Evolutionary conservation across 1,140 invertebrate species (phyloP).

Genomic region (Drosophila mojavensis): DNA sequence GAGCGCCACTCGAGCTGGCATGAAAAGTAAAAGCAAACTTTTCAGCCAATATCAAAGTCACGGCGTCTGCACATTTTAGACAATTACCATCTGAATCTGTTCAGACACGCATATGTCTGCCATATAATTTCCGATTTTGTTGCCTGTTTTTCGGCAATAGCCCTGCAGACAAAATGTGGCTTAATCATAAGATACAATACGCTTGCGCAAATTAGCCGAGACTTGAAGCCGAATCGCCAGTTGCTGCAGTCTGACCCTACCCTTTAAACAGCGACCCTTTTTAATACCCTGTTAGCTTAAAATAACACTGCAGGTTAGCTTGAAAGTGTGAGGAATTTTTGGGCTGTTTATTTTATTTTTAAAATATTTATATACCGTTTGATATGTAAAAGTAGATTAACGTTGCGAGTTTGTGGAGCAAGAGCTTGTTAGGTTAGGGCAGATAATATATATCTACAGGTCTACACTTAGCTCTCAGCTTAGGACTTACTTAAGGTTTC

Average conservation of each 20-base stretch:
- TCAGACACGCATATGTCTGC: slow-evolving; percentile 39
- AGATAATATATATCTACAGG: too few species aligned
- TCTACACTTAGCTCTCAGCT: too few species aligned
- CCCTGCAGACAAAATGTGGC: slow-evolving; percentile 49
- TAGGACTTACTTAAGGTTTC: too few species aligned
- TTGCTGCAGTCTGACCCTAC: slow-evolving; percentile 38
- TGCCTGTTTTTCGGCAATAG: slow-evolving; percentile 44
- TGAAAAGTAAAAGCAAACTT: slow-evolving; percentile 1
- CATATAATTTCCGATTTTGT: slow-evolving; percentile 47
- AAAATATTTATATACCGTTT: too few species aligned
- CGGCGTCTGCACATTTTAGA: slow-evolving; percentile 41
- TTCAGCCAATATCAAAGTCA: slow-evolving; percentile 29
- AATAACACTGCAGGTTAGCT: background rate
- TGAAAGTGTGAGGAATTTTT: background rate
- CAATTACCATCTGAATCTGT: slow-evolving; percentile 51
- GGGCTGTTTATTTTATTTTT: too few species aligned
- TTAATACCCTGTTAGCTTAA: slow-evolving; percentile 15
- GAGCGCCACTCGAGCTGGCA: slow-evolving; percentile 31
- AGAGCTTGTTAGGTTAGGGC: too few species aligned
- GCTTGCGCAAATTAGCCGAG: slow-evolving; percentile 54
- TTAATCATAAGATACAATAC: slow-evolving; percentile 56
- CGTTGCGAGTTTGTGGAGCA: too few species aligned
- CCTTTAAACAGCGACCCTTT: slow-evolving; percentile 23
- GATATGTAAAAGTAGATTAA: too few species aligned
- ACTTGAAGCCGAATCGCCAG: slow-evolving; percentile 27